A percentile compares a stretch with the other conserved stretches of the same genome.
These are phyloP conservation scores for Carlito syrichta DNA, from an alignment of 2,113 vertebrate genomes.

Conservation along the genomic window DNA sequence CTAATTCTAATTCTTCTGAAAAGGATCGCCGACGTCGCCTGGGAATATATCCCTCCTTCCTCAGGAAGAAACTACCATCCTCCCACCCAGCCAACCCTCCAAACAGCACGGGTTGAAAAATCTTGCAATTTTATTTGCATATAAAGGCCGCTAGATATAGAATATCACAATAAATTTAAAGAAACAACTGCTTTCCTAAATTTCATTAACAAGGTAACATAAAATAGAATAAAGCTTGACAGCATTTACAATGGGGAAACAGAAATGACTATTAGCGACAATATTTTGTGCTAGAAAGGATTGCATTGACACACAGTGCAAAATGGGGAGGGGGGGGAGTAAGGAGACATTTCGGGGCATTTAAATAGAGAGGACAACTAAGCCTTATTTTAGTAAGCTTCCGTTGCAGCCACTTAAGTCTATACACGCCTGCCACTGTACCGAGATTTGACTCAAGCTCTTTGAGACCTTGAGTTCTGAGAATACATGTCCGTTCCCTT, in stretches of 20 bases:
- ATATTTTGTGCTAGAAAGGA: slow-evolving; percentile 96
- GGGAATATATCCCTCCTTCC: background rate
- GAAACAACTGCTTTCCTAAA: slow-evolving; percentile 92
- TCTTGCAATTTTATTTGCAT: slow-evolving; percentile 99
- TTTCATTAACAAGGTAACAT: slow-evolving; percentile 92
- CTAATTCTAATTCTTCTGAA: slow-evolving; percentile 32
- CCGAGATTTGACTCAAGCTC: slow-evolving; percentile 82
- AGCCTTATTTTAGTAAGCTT: slow-evolving; percentile 91
- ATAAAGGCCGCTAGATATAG: slow-evolving; percentile 99
- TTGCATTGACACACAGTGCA: slow-evolving; percentile 99
- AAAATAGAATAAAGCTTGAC: slow-evolving; percentile 90
- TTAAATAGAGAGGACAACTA: slow-evolving; percentile 94
- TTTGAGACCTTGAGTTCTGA: slow-evolving; percentile 82
- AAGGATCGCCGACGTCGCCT: background rate
- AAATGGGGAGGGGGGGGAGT: slow-evolving; percentile 84
- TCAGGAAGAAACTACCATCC: background rate
- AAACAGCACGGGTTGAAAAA: slow-evolving; percentile 88
- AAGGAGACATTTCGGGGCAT: slow-evolving; percentile 89
- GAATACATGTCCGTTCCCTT: slow-evolving; percentile 80
- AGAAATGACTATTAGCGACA: slow-evolving; percentile 94
- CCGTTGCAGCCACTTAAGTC: slow-evolving; percentile 84
- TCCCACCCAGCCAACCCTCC: slow-evolving; percentile 35
- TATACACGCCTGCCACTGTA: slow-evolving; percentile 83
- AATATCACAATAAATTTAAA: slow-evolving; percentile 99
- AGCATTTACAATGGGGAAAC: slow-evolving; percentile 95